Base-by-base conservation (phyloP, 1,140 invertebrate species). In the Tyrophagus putrescentiae region DNA sequence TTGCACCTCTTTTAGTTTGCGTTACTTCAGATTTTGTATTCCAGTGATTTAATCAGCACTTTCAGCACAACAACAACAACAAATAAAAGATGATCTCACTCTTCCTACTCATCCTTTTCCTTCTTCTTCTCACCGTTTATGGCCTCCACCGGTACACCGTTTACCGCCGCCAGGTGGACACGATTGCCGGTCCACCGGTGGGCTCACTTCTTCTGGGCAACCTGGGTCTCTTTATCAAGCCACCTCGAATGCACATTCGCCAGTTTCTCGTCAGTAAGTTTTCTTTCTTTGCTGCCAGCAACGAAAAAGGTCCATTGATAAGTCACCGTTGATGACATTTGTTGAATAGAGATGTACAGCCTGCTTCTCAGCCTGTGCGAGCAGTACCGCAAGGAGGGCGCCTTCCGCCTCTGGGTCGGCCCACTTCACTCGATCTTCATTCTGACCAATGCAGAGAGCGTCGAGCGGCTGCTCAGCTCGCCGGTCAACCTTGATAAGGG, bases 401-500 rank as follows among this genome's bases (percentile, higher is more conserved):
- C 31, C 18, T 57, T 57, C 27, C 25, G 33, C 11, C 6, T 39
- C 5, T 57, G 56, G 56, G 16, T 57, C 9, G 56, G 56, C 16
- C 56, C 56, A 23, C 21, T 57, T 34, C 33, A 57, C 11, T 18
- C 31, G 4, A 4, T 57, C 13, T 13, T 39, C 21, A 27, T 57
- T 27, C 31, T 57, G 13, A 33, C 32, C 33, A 57, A 33, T 33
- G 56, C 31, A 6, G 33, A 57, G 16, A 52, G 25, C 44, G 56
- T 57, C 23, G 56, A 33, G 21, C 31, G 21, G 6, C 23, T 33
- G 7, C 21, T 54, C n/a, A 54, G 28, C 39, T 54, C 21, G 18
- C 39, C 21, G 18, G 29, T 25, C 6, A 33, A 54, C 39, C 9
- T 32, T 7, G 39, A 54, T 27, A 54, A 54, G 28, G 78, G 80